Evolutionary conservation across 2,113 vertebrate species (phyloP), one percentile per base, ranked within the genome.

Genomic region (Silurus glanis): DNA sequence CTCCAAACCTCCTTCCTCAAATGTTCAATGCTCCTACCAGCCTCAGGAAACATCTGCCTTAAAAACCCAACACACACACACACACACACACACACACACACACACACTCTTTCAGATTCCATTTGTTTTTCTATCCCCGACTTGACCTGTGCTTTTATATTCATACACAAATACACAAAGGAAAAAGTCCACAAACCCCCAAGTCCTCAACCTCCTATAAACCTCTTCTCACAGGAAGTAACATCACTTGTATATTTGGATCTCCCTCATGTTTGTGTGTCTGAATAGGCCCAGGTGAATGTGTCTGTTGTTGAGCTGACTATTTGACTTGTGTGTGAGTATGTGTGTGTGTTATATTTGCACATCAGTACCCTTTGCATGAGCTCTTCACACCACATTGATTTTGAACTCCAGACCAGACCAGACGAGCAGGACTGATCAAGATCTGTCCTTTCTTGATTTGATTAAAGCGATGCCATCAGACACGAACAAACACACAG

Each of bases 1-100:
- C 81, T 85, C 88, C 79, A 87, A 88, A 91, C 90, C 92, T 94
- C 91, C 94, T 94, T 95, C 93, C 94, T 94, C 89, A 74, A 89
- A 91, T 88, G 80, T 90, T 89, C 82, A 82, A 89, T 91, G 88
- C 51, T 71, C 17, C 66, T 37, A n/a, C 81, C 47, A n/a, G 61
- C 47, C 72, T 86, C 86, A 86, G 95, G 95, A 96, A 95, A 95
- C 94, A 95, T 95, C 95, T 95, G 94, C 90, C 92, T 93, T 91
- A 84, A 23, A 45, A 28, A 25, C 80, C 66, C 76, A 49, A 76
- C 16, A 58, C 56, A 89, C 88, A 59, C 55, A 69, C 81, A 53
- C 49, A 51, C 49, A 8, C 25, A 58, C 5, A 47, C 84, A 51
- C 55, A 69, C 19, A 23, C 19, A 23, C 69, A 72, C 37, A 72